phyloP scores from a whole-genome alignment of 2,888 invertebrate species.

The Stenodema calcarata region DNA sequence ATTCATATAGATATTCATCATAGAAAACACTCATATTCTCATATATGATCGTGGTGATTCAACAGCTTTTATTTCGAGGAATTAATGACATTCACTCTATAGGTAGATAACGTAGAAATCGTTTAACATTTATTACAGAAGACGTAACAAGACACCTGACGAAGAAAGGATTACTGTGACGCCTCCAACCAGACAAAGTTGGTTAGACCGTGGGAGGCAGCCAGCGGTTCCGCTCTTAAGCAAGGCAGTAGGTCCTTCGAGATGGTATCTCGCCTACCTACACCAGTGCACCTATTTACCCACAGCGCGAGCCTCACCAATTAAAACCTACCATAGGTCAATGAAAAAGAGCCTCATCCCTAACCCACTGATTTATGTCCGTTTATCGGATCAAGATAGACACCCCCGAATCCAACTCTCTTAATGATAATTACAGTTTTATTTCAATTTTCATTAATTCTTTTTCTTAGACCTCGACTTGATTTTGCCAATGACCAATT shows the following conservation, averaged over 20 bases:
- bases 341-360: not conserved
- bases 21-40: no score
- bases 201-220: not conserved
- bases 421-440: not conserved
- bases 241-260: constrained; percentile 46
- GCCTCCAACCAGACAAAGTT: not conserved
- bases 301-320: not conserved
- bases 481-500: no score
- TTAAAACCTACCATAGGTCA: not conserved
- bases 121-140: not conserved
- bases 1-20: no score
- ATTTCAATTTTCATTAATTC: not conserved
- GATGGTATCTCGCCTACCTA: constrained; percentile 11
- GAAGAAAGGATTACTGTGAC: no score
- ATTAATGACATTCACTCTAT: no score
- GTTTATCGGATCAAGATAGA: not conserved
- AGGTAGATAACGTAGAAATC: no score
- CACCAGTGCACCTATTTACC: not conserved
- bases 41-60: no score
- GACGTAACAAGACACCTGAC: not conserved
- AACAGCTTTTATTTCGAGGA: no score
- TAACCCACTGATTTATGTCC: not conserved
- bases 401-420: not conserved
- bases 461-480: no score
- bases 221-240: constrained; percentile 37